Evolutionary conservation across 1,140 invertebrate species (phyloP).

Genomic region (Halictus rubicundus): DNA sequence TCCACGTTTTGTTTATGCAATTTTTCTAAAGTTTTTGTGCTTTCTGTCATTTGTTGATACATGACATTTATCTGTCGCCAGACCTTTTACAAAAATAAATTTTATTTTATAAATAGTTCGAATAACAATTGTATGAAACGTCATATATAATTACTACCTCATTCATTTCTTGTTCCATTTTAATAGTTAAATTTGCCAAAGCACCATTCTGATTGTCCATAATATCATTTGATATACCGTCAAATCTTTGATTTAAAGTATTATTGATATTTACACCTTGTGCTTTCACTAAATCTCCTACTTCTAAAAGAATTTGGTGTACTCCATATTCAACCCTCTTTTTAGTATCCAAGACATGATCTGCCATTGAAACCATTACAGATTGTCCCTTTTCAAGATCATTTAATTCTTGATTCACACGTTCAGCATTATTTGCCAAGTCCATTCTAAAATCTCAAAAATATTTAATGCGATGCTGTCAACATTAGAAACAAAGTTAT

Average conservation of each 20-base stretch:
- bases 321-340: conserved; percentile 91
- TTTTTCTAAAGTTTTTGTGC: conserved; percentile 86
- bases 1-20: conserved; percentile 89
- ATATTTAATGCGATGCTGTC: background rate
- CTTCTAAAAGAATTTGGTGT: conserved; percentile 91
- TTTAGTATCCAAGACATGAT: conserved; percentile 92
- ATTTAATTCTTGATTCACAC: conserved; percentile 77
- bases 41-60: conserved; percentile 91
- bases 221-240: conserved; percentile 85
- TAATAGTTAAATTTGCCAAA: conserved; percentile 87
- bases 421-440: conserved; percentile 74
- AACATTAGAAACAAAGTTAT: background rate
- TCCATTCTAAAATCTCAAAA: conserved; percentile 63
- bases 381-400: conserved; percentile 88
- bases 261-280: conserved; percentile 85
- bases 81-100: conserved; percentile 78
- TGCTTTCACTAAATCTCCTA: conserved; percentile 86
- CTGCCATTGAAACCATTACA: conserved; percentile 90
- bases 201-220: conserved; percentile 88
- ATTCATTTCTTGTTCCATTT: conserved; percentile 91
- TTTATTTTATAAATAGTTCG: background rate
- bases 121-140: background rate
- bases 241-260: conserved; percentile 86
- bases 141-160: conserved; percentile 77
- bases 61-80: conserved; percentile 94